Base-by-base conservation (phyloP, 2,797 vertebrate genomes). In the Siniperca obscura region DNA sequence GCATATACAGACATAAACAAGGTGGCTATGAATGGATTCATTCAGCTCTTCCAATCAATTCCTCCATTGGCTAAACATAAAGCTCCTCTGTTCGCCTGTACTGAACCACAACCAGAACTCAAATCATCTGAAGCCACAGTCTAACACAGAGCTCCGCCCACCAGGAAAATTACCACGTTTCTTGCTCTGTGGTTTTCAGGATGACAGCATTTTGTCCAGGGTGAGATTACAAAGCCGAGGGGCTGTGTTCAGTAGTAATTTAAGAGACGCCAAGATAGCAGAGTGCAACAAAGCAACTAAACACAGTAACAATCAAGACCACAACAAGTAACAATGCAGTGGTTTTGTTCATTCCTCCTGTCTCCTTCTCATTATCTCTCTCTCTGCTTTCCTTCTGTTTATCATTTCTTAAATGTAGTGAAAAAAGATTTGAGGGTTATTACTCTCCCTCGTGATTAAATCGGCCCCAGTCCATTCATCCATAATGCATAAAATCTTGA, bases 181-280 rank as follows among this genome's bases (percentile, higher is more conserved):
- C 25, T 25, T 9, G 1, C 70, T 74, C 76, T 30, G 76, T 64
- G 57, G 72, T 77, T 68, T 82, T 13, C n/a, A 74, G 36, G 64
- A 86, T 60, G 55, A 83, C 22, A 12, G 36, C 21, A 1, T 38
- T 62, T 59, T 64, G 76, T 78, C 62, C 44, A 0, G 22, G 16
- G n/a, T 36, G 78, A 77, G 81, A 88, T 85, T 62, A 82, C 80
- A 81, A 72, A 77, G 80, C 61, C 11, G n/a, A 44, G 42, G 2
- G 62, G 55, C 42, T 3, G 3, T 2, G 36, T 52, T 76, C 52
- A 60, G 64, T 11, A 1, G 10, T 73, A 68, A 84, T 73, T 76
- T 65, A 21, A 67, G 59, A 80, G 59, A 68, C 12, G 42, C 44
- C 59, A 30, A 68, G 60, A 11, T 44, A 36, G 56, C 68, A 22